phyloP scores from a whole-genome alignment of 1,140 invertebrate species.

The Drosophila fuyamai region DNA sequence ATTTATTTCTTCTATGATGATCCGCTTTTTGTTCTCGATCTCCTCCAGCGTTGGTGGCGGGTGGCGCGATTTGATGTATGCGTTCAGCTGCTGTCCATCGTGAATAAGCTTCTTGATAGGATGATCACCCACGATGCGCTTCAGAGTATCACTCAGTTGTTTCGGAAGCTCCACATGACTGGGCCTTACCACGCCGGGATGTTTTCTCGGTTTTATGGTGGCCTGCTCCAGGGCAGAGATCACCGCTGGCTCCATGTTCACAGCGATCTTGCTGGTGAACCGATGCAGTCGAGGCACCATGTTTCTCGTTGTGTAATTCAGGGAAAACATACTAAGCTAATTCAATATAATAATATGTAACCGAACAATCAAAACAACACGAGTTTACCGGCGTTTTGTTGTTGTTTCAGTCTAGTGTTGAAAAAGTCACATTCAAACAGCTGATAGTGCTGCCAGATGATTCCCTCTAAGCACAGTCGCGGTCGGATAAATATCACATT shows the following conservation, averaged over 20 bases:
- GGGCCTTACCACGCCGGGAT: constrained; percentile 88
- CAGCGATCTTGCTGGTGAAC: constrained; percentile 84
- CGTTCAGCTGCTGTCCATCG: constrained; percentile 86
- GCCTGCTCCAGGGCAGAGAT: constrained; percentile 86
- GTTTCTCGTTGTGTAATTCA: constrained; percentile 26
- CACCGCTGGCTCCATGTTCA: constrained; percentile 85
- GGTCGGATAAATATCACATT: not conserved
- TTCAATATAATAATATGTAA: constrained; percentile 29
- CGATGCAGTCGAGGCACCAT: constrained; percentile 44
- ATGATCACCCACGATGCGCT: constrained; percentile 86
- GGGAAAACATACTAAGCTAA: constrained; percentile 23
- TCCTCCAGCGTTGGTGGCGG: constrained; percentile 87
- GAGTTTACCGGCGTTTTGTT: constrained; percentile 28
- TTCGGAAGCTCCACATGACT: constrained; percentile 86
- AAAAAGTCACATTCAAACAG: not conserved
- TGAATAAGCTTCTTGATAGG: constrained; percentile 85
- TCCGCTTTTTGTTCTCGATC: constrained; percentile 84
- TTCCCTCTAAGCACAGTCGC: not conserved
- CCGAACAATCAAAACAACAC: constrained; percentile 30
- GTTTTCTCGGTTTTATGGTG: constrained; percentile 88
- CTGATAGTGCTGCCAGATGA: constrained; percentile 13
- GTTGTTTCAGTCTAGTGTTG: constrained; percentile 13
- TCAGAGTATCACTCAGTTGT: constrained; percentile 86
- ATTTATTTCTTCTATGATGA: constrained; percentile 69
- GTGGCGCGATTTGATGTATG: constrained; percentile 87